Conservation (phyloP, 2,113 vertebrate genomes). For the Campylorhamphus procurvoides region DNA sequence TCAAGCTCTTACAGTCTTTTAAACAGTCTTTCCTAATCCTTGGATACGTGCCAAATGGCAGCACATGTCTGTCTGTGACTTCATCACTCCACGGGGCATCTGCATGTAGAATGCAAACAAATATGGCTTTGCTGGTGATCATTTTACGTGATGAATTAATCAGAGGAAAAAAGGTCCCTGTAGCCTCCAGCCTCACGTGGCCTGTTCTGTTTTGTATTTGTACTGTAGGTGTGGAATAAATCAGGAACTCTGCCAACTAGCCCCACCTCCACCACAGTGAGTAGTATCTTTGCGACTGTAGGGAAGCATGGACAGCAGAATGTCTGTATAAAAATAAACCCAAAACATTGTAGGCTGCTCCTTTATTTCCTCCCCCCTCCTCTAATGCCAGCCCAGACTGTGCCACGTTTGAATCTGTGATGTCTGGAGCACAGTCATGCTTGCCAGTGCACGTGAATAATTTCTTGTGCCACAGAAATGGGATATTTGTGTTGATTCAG, state of each 20-base stretch:
- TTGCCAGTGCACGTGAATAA: not conserved
- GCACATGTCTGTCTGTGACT: constrained; percentile 47
- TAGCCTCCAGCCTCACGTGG: constrained; percentile 55
- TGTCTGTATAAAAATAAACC: constrained; percentile 34
- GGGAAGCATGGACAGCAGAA: constrained; percentile 55
- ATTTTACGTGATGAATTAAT: constrained; percentile 57
- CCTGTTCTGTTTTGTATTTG: constrained; percentile 68
- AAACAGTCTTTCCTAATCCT: constrained; percentile 26
- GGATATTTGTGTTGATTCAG: not conserved
- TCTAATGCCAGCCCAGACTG: constrained; percentile 1
- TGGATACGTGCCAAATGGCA: constrained; percentile 3
- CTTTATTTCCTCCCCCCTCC: not conserved
- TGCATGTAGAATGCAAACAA: constrained; percentile 59
- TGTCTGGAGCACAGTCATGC: not conserved
- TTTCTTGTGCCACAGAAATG: not conserved
- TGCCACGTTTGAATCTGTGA: not conserved
- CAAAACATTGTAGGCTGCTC: constrained; percentile 19
- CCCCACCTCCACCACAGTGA: constrained; percentile 76
- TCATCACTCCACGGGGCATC: constrained; percentile 50
- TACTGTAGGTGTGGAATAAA: constrained; percentile 77
- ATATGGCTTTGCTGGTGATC: constrained; percentile 60
- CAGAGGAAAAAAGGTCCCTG: constrained; percentile 31
- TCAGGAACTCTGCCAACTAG: constrained; percentile 77
- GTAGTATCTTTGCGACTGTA: constrained; percentile 58
- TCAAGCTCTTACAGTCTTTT: constrained; percentile 1